A percentile compares a stretch with the other conserved stretches of the same genome.
Evolutionary conservation across 2,113 vertebrate species (phyloP).

Genomic region (Corydoras sp.): DNA sequence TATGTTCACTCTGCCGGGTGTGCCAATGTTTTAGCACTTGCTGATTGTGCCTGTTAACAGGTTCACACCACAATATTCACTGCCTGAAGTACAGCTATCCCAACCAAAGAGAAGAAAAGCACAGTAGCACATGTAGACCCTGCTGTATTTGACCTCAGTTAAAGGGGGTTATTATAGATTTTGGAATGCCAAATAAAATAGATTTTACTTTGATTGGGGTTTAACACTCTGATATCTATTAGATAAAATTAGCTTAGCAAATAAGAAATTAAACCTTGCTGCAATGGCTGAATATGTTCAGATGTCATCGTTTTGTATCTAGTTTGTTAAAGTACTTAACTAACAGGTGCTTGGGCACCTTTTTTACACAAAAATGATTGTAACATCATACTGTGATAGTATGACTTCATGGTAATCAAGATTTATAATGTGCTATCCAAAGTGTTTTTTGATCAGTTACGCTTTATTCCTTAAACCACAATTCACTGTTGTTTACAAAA

Average conservation of each 20-base stretch:
- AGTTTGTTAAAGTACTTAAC: not conserved
- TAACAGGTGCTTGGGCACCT: not conserved
- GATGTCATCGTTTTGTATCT: not conserved
- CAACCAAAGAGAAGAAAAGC: slow-evolving; percentile 9
- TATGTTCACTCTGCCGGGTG: slow-evolving; percentile 12
- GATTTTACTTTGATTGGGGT: not conserved
- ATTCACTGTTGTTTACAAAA: no score
- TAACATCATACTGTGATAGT: no score
- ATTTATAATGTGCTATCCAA: no score
- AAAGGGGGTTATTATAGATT: no score
- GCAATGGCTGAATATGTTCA: not conserved
- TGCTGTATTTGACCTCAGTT: slow-evolving; percentile 21
- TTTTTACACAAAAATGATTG: not conserved
- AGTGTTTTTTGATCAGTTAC: no score
- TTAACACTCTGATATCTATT: not conserved
- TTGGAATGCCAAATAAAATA: slow-evolving; percentile 19
- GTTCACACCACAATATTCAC: slow-evolving; percentile 5
- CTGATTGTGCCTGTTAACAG: slow-evolving; percentile 12
- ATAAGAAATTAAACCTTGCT: not conserved
- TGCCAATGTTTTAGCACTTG: slow-evolving; percentile 11
- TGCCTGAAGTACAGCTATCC: slow-evolving; percentile 15
- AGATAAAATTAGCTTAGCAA: not conserved
- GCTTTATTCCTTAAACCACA: no score
- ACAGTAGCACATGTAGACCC: slow-evolving; percentile 19
- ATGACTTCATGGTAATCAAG: no score